phyloP scores from a whole-genome alignment of 1,140 invertebrate species.

The Leucophenga varia region DNA sequence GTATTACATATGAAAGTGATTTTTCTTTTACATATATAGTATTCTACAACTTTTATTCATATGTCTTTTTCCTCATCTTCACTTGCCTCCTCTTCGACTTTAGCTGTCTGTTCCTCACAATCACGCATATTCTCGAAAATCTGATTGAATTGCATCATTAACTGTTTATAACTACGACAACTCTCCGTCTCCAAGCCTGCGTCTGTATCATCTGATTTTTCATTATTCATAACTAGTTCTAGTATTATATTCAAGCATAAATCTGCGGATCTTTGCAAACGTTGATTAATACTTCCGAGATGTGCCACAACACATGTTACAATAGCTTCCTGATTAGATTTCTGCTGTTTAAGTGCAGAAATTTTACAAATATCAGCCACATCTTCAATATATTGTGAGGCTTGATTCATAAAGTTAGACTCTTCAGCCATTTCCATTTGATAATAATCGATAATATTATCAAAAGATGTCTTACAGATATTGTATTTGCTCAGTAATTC shows the following conservation, averaged over 20 bases:
- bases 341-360: conserved; percentile 17
- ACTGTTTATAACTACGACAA: conserved; percentile 19
- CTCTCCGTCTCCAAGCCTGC: not conserved
- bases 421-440: conserved; percentile 16
- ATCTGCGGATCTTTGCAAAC: conserved; percentile 6
- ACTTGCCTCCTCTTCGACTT: too few relatives aligned
- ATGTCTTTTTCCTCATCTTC: too few relatives aligned
- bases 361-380: conserved; percentile 11
- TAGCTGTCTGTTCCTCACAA: conserved; percentile 8
- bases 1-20: too few relatives aligned
- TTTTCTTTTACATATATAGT: too few relatives aligned
- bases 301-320: conserved; percentile 20
- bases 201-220: conserved; percentile 18
- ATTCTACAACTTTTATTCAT: too few relatives aligned
- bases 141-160: conserved; percentile 24
- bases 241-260: conserved; percentile 21
- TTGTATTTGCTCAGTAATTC: conserved; percentile 26
- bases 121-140: conserved; percentile 13
- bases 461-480: conserved; percentile 18
- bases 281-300: conserved; percentile 21
- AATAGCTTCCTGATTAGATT: conserved; percentile 19
- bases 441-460: conserved; percentile 17
- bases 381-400: conserved; percentile 11
- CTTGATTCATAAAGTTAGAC: conserved; percentile 12
- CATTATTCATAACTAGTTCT: conserved; percentile 17